Evolutionary conservation across 2,888 invertebrate genomes (phyloP).

Genomic region (Ormyrus thymus): DNA sequence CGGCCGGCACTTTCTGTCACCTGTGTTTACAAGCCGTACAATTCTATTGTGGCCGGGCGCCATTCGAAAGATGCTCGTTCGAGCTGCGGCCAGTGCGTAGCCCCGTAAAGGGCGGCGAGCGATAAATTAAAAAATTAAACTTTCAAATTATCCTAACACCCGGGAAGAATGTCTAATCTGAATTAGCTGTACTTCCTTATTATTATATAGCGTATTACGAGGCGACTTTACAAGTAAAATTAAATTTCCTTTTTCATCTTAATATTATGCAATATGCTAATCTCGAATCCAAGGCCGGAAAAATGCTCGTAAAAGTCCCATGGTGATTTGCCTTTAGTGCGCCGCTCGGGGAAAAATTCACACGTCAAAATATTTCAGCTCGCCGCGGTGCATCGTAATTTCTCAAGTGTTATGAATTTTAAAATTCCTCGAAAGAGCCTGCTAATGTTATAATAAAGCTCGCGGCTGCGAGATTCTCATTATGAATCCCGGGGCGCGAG

Average conservation of each 20-base stretch:
- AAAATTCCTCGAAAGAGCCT: background rate
- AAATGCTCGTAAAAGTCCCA: constrained; percentile 15
- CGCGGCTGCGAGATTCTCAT: too few species aligned
- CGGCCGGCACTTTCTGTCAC: too few species aligned
- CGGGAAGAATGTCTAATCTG: constrained; percentile 8
- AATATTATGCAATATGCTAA: constrained; percentile 46
- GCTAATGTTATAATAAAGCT: constrained; percentile 15
- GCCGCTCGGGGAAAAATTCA: constrained; percentile 28
- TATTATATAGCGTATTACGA: constrained; percentile 29
- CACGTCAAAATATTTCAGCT: constrained; percentile 24
- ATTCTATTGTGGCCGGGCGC: too few species aligned
- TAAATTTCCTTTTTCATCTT: constrained; percentile 31
- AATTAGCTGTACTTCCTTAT: constrained; percentile 39
- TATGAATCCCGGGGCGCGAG: too few species aligned
- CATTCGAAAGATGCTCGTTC: too few species aligned
- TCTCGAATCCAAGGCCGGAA: background rate
- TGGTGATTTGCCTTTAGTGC: constrained; percentile 33
- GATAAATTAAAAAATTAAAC: background rate
- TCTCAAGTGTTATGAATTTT: constrained; percentile 5
- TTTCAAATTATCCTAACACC: background rate
- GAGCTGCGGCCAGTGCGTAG: too few species aligned
- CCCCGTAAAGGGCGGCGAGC: background rate
- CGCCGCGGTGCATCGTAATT: background rate
- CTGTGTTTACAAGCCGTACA: too few species aligned
- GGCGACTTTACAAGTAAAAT: constrained; percentile 39